Percentiles rank a stretch among this genome's conserved stretches.
Conservation (phyloP, 2,888 invertebrate genomes). For the Eilema griseolum region DNA sequence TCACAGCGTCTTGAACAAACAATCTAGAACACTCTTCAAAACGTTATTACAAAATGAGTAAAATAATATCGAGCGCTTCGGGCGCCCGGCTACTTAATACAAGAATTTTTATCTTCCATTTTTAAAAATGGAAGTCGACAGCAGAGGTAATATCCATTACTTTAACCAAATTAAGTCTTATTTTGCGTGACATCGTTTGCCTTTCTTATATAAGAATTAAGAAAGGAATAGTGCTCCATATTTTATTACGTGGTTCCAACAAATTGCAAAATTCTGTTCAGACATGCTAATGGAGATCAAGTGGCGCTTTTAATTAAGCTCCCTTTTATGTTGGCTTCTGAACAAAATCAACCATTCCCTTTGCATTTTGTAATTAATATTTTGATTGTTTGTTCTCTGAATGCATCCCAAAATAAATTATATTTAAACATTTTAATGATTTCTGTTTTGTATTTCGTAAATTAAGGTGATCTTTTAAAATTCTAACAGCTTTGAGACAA, state of each 20-base stretch:
- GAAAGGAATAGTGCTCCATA: conserved; percentile 58
- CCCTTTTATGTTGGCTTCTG: conserved; percentile 31
- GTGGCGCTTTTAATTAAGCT: conserved; percentile 37
- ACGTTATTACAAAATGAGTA: conserved; percentile 51
- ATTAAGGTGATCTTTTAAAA: background rate
- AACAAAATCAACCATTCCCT: conserved; percentile 42
- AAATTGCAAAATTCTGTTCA: conserved; percentile 62
- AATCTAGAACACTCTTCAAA: conserved; percentile 34
- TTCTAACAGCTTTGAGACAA: background rate
- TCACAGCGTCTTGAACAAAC: conserved; percentile 24
- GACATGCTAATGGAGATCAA: conserved; percentile 46
- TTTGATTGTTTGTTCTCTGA: conserved; percentile 23
- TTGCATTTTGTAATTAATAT: conserved; percentile 37
- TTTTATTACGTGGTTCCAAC: conserved; percentile 62
- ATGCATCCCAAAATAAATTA: background rate
- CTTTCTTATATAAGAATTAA: conserved; percentile 73
- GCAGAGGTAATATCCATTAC: conserved; percentile 70
- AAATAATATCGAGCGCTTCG: conserved; percentile 52
- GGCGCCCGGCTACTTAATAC: conserved; percentile 52
- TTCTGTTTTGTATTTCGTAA: background rate
- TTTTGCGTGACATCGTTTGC: conserved; percentile 78
- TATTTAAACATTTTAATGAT: conserved; percentile 5
- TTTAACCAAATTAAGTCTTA: conserved; percentile 76
- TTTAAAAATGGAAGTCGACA: conserved; percentile 63
- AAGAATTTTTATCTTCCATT: conserved; percentile 63